Evolutionary conservation across 2,797 vertebrate genomes (phyloP).

Genomic region (Ctenochaetus hawaiiensis): DNA sequence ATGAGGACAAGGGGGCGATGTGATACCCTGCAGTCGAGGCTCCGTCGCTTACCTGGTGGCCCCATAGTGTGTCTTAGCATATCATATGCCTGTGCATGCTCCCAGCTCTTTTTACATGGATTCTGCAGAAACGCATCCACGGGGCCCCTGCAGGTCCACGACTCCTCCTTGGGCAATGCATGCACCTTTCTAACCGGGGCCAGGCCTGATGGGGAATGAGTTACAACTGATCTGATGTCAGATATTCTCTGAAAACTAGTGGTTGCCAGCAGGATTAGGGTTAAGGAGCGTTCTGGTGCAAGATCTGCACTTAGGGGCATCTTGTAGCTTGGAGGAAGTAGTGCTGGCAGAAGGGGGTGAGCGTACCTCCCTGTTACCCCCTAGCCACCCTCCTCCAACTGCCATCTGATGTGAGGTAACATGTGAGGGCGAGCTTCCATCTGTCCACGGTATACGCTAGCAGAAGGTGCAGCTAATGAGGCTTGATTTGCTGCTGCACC

Average conservation of each 20-base stretch:
- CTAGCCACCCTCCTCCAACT: constrained; percentile 79
- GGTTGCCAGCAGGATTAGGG: constrained; percentile 76
- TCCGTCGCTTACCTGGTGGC: constrained; percentile 71
- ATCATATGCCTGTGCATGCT: constrained; percentile 56
- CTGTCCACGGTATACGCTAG: constrained; percentile 93
- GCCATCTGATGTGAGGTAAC: constrained; percentile 94
- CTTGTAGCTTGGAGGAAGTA: constrained; percentile 74
- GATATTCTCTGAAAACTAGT: constrained; percentile 71
- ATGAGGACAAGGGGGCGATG: constrained; percentile 63
- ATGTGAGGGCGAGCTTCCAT: constrained; percentile 95
- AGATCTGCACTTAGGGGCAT: constrained; percentile 68
- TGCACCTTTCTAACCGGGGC: constrained; percentile 63
- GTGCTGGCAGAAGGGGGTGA: constrained; percentile 75
- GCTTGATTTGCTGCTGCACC: constrained; percentile 95
- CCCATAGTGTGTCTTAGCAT: constrained; percentile 60
- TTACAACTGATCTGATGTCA: constrained; percentile 71
- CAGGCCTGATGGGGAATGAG: constrained; percentile 48
- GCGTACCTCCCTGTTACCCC: constrained; percentile 76
- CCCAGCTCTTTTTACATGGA: constrained; percentile 70
- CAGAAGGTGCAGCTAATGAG: constrained; percentile 99
- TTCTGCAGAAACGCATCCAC: constrained; percentile 53
- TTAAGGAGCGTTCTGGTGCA: constrained; percentile 78
- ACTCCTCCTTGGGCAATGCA: constrained; percentile 60
- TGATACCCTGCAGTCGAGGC: constrained; percentile 66
- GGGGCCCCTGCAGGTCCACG: constrained; percentile 50